phyloP scores from a whole-genome alignment of 2,888 invertebrate genomes.

The Ramazzottius varieornatus region DNA sequence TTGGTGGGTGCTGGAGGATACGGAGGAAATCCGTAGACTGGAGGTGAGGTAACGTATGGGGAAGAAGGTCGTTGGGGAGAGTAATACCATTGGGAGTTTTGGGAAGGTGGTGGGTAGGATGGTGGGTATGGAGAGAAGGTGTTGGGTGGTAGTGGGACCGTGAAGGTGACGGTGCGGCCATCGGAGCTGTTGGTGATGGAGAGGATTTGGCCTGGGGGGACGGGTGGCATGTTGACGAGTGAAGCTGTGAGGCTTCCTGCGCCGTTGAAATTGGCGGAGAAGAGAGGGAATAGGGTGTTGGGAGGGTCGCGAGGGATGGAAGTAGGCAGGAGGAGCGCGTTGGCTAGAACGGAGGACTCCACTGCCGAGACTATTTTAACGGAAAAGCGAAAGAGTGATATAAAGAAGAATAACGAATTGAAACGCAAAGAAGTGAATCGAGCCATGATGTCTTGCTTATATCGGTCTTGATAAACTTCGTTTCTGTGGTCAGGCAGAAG shows the following conservation, averaged over 20 bases:
- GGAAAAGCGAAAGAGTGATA: neutral
- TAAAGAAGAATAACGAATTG: neutral
- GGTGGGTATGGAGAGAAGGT: neutral
- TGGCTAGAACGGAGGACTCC: neutral
- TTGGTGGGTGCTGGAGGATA: neutral
- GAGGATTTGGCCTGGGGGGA: neutral
- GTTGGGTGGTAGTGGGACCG: neutral
- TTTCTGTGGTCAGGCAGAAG: too few relatives aligned
- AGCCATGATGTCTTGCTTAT: neutral
- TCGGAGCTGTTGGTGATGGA: neutral
- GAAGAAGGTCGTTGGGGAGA: too few relatives aligned
- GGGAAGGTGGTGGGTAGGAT: too few relatives aligned
- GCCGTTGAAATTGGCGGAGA: neutral
- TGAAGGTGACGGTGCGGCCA: neutral
- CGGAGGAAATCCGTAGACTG: neutral
- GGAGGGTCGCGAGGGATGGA: neutral
- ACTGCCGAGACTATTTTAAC: neutral
- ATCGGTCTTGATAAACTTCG: neutral
- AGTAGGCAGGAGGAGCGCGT: neutral
- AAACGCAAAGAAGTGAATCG: neutral
- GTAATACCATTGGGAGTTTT: too few relatives aligned
- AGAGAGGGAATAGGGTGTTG: neutral
- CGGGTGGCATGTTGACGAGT: neutral
- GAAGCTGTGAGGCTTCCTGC: neutral
- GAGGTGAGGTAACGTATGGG: neutral